Conservation (phyloP, 2,113 vertebrate species). For the Hippocampus guttulatus region DNA sequence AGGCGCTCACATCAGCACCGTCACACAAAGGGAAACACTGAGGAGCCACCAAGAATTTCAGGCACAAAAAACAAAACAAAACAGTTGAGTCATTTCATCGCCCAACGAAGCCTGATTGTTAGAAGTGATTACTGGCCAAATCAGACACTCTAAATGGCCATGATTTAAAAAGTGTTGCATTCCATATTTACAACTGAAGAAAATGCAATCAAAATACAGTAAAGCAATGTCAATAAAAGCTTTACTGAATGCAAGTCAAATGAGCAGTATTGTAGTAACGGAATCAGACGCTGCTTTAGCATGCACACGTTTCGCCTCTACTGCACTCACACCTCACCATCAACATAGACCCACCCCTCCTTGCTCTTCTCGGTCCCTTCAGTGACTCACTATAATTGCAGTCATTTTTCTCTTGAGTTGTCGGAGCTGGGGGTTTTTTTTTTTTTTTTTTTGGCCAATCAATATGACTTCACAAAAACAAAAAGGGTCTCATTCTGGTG, state of each 20-base stretch:
- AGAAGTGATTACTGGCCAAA: background rate
- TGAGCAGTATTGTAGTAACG: background rate
- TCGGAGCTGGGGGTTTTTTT: background rate
- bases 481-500: constrained; percentile 10
- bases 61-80: too few relatives aligned
- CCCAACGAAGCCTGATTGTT: background rate
- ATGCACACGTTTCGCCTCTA: constrained; percentile 1
- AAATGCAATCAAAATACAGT: background rate
- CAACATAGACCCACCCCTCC: background rate
- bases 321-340: constrained; percentile 1
- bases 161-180: background rate
- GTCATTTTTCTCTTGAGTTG: constrained; percentile 33
- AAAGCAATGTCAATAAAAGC: background rate
- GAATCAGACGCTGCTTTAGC: background rate
- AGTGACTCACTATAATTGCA: constrained; percentile 38
- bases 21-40: background rate
- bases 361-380: background rate
- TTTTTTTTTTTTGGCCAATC: background rate
- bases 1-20: background rate
- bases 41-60: background rate
- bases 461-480: constrained; percentile 18
- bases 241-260: background rate
- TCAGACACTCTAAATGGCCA: background rate
- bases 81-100: background rate
- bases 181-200: background rate